Evolutionary conservation across 2,797 vertebrate genomes (phyloP), one percentile per base, ranked within the genome.

Genomic region (Decapterus maruadsi): DNA sequence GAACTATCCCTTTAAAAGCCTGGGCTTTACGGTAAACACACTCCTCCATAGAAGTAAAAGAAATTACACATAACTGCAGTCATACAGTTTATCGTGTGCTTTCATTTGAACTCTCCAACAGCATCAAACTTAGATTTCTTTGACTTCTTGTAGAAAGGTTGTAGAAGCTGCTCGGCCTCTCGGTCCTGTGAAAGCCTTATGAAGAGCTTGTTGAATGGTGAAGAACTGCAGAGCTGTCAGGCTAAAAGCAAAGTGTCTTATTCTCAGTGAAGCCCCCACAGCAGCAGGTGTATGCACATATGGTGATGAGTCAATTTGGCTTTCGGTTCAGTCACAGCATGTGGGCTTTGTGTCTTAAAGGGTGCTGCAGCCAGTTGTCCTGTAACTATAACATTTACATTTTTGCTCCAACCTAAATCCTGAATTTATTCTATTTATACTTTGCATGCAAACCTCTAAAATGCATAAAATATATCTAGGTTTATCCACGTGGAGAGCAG

Each of bases 401-500:
- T 72, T 75, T 43, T 16, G 29, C 8, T 75, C 22, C 7, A 61
- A 12, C 26, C 26, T 26, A 26, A 26, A 26, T 26, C 19, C 11
- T 53, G 16, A 31, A 53, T 59, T 14, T 48, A 31, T 48, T 19
- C 19, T 4, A 4, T 59, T 50, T 53, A 17, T 48, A 61, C 70
- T 19, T 58, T 31, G 36, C 26, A 72, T 67, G 11, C 43, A 79
- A 48, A 71, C 34, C 36, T 50, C 34, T 60, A 11, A 71, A 70
- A 63, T 40, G 57, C 54, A 55, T 50, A 26, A 57, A 64, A 48
- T 45, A 58, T 51, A 26, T 79, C 62, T 58, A 26, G 5, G 68
- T 72, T 72, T 72, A 66, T 67, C 72, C 55, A 70, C 19, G 20
- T 43, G 64, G 58, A n/a, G 81, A 80, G 62, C 36, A 48, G 75